phyloP scores from a whole-genome alignment of 2,113 vertebrate species.

The Oncorhynchus tshawytscha region DNA sequence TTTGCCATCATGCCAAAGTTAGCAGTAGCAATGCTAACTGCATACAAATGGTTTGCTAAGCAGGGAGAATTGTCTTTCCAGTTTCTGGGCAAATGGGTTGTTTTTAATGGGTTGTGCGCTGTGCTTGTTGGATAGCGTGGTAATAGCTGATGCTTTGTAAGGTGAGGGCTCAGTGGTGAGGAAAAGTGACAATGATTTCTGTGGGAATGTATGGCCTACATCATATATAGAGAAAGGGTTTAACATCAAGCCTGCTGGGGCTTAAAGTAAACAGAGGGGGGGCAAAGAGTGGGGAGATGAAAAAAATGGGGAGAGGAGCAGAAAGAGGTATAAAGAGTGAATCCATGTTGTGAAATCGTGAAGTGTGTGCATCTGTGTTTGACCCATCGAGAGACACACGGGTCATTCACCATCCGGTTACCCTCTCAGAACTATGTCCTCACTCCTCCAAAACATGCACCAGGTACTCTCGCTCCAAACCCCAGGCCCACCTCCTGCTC shows the following conservation, averaged over 20 bases:
- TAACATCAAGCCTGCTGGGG: too few relatives aligned
- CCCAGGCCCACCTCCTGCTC: slow-evolving; percentile 73
- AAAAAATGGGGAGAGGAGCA: neutral
- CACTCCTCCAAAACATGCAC: neutral
- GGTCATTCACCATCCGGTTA: neutral
- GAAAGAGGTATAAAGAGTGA: neutral
- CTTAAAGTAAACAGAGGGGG: neutral
- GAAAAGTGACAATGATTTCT: too few relatives aligned
- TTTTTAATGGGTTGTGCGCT: too few relatives aligned
- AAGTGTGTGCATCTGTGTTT: neutral
- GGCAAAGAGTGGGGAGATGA: neutral
- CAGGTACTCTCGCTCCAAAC: neutral
- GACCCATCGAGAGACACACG: neutral
- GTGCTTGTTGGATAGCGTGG: too few relatives aligned
- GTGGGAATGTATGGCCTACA: too few relatives aligned
- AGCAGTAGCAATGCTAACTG: too few relatives aligned
- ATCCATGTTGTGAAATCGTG: neutral
- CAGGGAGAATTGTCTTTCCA: too few relatives aligned
- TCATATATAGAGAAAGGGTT: neutral
- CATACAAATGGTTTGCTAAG: too few relatives aligned
- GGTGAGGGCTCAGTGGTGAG: too few relatives aligned
- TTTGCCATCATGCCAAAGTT: too few relatives aligned
- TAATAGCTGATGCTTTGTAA: too few relatives aligned
- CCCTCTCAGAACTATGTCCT: neutral
- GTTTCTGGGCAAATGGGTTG: too few relatives aligned